Conservation (phyloP, 2,888 invertebrate species). For the Lepidochitona cinerea region DNA sequence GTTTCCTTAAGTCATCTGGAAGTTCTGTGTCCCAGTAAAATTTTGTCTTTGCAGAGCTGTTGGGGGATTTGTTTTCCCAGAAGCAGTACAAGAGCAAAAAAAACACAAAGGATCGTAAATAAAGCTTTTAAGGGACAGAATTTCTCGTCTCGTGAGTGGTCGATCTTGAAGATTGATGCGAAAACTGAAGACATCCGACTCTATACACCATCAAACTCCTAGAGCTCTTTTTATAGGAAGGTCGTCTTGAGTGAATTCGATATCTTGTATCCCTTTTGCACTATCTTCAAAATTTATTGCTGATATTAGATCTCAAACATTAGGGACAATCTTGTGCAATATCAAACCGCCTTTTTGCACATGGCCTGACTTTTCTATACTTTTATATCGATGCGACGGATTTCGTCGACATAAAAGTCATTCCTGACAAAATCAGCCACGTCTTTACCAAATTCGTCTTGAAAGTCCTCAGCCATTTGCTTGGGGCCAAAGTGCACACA, state of each 20-base stretch:
- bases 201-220: slow-evolving; percentile 19
- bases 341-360: slow-evolving; percentile 28
- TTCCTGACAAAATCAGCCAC: slow-evolving; percentile 22
- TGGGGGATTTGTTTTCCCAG: slow-evolving; percentile 24
- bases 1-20: slow-evolving; percentile 5
- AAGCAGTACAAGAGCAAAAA: slow-evolving; percentile 20
- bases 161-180: slow-evolving; percentile 1
- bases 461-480: slow-evolving; percentile 13
- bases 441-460: slow-evolving; percentile 17
- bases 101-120: slow-evolving; percentile 28
- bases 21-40: slow-evolving; percentile 24
- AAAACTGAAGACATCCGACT: slow-evolving; percentile 14
- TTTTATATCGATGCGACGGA: slow-evolving; percentile 21
- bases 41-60: slow-evolving; percentile 16
- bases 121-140: slow-evolving; percentile 14
- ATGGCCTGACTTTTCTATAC: slow-evolving; percentile 21
- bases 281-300: slow-evolving; percentile 21
- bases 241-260: slow-evolving; percentile 11
- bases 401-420: slow-evolving; percentile 34
- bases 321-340: slow-evolving; percentile 39
- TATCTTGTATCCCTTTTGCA: slow-evolving; percentile 12
- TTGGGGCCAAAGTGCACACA: slow-evolving; percentile 29
- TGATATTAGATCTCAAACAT: slow-evolving; percentile 28
- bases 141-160: slow-evolving; percentile 6
- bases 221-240: slow-evolving; percentile 20